Evolutionary conservation across 2,888 invertebrate species (phyloP), one percentile per base, ranked within the genome.

Genomic region (Caradrina clavipalpis): DNA sequence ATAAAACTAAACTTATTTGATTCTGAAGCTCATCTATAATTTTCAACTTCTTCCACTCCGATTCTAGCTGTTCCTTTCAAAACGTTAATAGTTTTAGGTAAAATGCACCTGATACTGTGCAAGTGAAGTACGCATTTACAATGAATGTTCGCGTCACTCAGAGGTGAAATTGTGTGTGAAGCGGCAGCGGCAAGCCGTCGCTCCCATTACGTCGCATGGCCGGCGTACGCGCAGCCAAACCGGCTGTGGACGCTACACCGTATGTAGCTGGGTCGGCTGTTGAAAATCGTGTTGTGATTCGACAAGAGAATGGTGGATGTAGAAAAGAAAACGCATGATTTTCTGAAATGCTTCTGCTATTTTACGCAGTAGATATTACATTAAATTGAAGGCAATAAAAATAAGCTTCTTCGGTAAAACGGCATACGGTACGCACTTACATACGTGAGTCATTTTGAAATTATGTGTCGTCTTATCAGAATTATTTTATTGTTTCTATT

Each of bases 141-240:
- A 95, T 95, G 90, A 94, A 94, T 95, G 96, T 95, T 93, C 92
- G 94, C 92, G 95, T 95, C 96, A 94, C 92, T 96, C 96, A 95
- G 92, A 95, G 94, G 94, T 95, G 96, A 96, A 96, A 96, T 96
- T 95, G 95, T 94, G 94, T 96, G 96, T 95, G 95, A 95, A 95
- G 95, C 94, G 92, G 95, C 95, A 95, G 96, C 92, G 94, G 92
- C 92, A 87, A 92, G 93, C 92, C 94, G 95, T 95, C 95, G 95
- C 94, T 95, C 95, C 94, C 94, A 95, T 94, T 95, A 94, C 93
- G 93, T 94, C 95, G 93, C 89, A 91, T 89, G 91, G 91, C 84
- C 94, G 90, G 93, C 91, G 93, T 88, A 87, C 85, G 89, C 92
- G 91, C 90, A 88, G 91, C 81, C 86, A 93, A 95, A 95, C 95